Base-by-base conservation (phyloP, 2,888 invertebrate genomes). In the Minunthozetes semirufus region DNA sequence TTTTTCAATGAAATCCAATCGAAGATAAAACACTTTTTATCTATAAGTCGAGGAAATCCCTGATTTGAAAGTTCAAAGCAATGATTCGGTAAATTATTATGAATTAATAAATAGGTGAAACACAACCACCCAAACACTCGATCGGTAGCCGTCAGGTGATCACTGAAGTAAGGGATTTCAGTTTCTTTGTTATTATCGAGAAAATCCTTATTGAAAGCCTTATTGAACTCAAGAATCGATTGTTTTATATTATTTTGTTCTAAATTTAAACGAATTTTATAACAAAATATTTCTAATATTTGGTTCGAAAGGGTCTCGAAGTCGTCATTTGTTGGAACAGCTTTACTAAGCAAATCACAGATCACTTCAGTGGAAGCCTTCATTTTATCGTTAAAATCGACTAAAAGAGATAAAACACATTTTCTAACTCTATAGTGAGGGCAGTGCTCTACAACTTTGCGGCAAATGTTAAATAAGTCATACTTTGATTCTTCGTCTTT, bases 381-480 rank as follows among this genome's bases (percentile, higher is more conserved):
- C 5, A 42, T 25, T 66, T 75, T 75, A 9, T 75, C 27, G 11
- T n/a, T n/a, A 19, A 73, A 22, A 9, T 19, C n/a, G 4, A 19
- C 29, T 2, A 38, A 63, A 27, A 75, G 25, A 53, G 46, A 33
- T 25, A 75, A 27, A 59, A 63, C 42, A n/a, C 72, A 74, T 53
- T 56, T 68, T 80, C 81, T 82, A 71, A 83, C 79, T n/a, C 79
- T 76, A 76, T 82, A 82, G 63, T 79, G 80, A 2, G 82, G 82
- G 46, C 82, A 81, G 78, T 80, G 80, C 46, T 81, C 78, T 22
- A 83, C 72, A 0, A 82, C 83, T 72, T 80, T 81, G 61, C 80
- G 78, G 78, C 81, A 83, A 74, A 82, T 77, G 15, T 81, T 79
- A 6, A 77, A 72, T n/a, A 82, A 78, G 11, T 22, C 19, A 4